Conservation (phyloP, 2,797 vertebrate genomes). For the Pseudotriccus pelzelni region DNA sequence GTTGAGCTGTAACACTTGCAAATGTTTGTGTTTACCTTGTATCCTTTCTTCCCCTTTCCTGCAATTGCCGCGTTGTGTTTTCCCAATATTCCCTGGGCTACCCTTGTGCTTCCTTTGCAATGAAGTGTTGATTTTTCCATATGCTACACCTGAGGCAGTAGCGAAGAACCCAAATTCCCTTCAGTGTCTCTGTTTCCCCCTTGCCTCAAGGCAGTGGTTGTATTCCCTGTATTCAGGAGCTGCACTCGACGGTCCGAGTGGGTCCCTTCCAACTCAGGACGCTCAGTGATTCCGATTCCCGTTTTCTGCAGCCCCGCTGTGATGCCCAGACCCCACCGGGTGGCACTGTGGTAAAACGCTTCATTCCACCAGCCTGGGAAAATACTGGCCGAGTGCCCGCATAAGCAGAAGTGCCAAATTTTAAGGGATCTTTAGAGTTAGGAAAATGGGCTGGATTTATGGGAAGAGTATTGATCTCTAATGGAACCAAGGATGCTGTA, state of each 20-base stretch:
- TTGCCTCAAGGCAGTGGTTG: not conserved
- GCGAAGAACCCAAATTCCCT: not conserved
- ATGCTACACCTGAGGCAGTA: not conserved
- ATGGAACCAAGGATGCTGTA: not conserved
- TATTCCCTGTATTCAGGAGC: not conserved
- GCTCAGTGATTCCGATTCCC: rapidly evolving
- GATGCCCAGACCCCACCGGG: conserved; percentile 5
- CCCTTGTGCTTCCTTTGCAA: not conserved
- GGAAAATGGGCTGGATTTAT: not conserved
- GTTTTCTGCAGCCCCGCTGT: not conserved
- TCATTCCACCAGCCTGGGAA: not conserved
- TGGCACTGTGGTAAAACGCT: conserved; percentile 38
- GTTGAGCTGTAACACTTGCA: not conserved
- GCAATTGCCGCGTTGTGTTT: rapidly evolving
- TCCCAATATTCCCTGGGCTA: not conserved
- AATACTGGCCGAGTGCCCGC: not conserved
- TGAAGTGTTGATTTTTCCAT: not conserved
- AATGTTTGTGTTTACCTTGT: rapidly evolving
- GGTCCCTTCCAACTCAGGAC: not conserved
- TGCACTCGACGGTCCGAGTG: not conserved
- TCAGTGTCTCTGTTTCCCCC: rapidly evolving
- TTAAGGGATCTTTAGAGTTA: not conserved
- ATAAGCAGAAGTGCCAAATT: not conserved
- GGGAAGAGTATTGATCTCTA: not conserved
- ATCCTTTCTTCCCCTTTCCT: not conserved